Conservation (phyloP, 2,888 invertebrate species). For the Hypena proboscidalis region DNA sequence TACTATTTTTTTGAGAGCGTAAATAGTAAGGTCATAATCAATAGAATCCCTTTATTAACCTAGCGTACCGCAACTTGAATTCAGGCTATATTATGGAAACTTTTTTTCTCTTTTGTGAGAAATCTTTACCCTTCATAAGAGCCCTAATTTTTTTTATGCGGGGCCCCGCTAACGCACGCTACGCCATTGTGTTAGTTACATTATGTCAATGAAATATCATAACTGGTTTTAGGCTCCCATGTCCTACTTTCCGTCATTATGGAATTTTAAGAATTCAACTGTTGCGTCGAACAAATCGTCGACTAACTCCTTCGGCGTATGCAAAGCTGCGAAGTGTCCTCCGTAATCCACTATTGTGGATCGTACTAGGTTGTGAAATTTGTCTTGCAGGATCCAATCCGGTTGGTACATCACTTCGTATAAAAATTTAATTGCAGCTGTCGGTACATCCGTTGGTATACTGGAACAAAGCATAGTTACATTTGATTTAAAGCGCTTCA, state of each 20-base stretch:
- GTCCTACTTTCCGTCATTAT: slow-evolving; percentile 22
- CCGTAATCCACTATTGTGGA: slow-evolving; percentile 87
- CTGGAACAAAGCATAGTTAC: slow-evolving; percentile 68
- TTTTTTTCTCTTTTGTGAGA: too few species aligned
- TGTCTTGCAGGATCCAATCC: slow-evolving; percentile 86
- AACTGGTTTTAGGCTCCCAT: too few species aligned
- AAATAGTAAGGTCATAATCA: too few species aligned
- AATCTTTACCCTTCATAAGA: too few species aligned
- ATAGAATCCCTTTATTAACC: too few species aligned
- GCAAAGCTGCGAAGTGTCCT: slow-evolving; percentile 95
- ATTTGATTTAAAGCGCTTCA: background rate
- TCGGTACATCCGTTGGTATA: slow-evolving; percentile 88
- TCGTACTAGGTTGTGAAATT: slow-evolving; percentile 88
- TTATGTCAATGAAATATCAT: too few species aligned
- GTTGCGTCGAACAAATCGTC: slow-evolving; percentile 82
- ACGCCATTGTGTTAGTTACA: too few species aligned
- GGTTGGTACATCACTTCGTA: slow-evolving; percentile 88
- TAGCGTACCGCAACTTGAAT: too few species aligned
- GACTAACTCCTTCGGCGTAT: slow-evolving; percentile 89
- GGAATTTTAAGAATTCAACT: slow-evolving; percentile 57
- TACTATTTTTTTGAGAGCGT: too few species aligned
- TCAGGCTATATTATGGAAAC: too few species aligned
- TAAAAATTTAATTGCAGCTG: slow-evolving; percentile 90
- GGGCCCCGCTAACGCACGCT: too few species aligned
- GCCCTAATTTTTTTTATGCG: too few species aligned